Evolutionary conservation across 1,140 invertebrate genomes (phyloP), one percentile per base, ranked within the genome.

Genomic region (Globodera rostochiensis): DNA sequence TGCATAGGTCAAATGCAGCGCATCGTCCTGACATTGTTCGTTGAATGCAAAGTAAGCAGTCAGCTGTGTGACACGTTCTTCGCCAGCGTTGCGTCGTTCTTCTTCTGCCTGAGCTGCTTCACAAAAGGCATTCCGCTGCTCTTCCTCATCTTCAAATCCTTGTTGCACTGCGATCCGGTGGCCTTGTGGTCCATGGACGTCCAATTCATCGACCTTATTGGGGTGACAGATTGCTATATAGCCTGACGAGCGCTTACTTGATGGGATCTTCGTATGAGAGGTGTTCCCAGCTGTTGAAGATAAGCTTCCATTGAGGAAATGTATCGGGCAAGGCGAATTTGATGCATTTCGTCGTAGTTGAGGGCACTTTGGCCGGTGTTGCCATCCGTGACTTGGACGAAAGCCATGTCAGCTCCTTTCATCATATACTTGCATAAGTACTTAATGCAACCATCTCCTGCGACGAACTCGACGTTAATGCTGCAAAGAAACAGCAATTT

Each of bases 391-490:
- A 73, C 50, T 73, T 73, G 4, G 13, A 73, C 21, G 50, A 73
- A 73, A 0, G 71, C 71, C 71, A 73, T 73, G 50, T 73, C 57
- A 1, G 57, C 57, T 6, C 57, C 57, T 19, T 60, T 60, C 57
- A 60, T 60, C 15, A 60, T 15, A 25, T 73, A 73, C 6, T 73
- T 73, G 50, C 71, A 73, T 13, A 73, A 19, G 21, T 73, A 73
- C 6, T 73, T 73, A 4, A n/a, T 19, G 50, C 71, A 47, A 6
- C 71, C 71, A 19, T 73, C 71, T 15, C 71, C 71, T 5, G 71
- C 71, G 3, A 73, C 71, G 25, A 73, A 53, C 15, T 73, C 71
- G 4, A n/a, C n/a, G 19, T 73, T 73, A 3, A 73, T 73, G n/a
- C 19, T 73, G n/a, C n/a, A n/a, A n/a, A n/a, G n/a, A n/a, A n/a